Evolutionary conservation across 2,113 vertebrate genomes (phyloP).

Genomic region (Marcusenius ussheri): DNA sequence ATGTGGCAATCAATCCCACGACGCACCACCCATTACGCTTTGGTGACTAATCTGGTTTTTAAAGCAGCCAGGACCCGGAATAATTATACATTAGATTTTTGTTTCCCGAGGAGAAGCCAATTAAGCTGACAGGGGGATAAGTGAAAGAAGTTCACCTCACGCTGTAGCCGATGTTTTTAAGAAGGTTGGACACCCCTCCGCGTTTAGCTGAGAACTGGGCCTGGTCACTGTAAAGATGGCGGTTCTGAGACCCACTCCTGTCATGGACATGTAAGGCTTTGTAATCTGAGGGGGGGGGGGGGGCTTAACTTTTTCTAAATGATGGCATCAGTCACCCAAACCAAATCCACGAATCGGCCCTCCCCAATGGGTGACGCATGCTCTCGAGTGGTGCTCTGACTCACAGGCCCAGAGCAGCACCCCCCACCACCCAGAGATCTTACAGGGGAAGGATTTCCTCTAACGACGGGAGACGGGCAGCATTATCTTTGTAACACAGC

Average conservation of each 20-base stretch:
- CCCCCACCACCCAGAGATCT: neutral
- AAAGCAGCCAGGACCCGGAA: slow-evolving; percentile 35
- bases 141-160: slow-evolving; percentile 45
- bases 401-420: neutral
- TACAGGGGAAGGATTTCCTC: neutral
- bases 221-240: neutral
- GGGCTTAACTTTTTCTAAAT: neutral
- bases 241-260: neutral
- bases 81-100: slow-evolving; percentile 31
- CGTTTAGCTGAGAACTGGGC: neutral
- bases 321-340: slow-evolving; percentile 5
- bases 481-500: neutral
- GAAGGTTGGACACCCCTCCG: slow-evolving; percentile 18
- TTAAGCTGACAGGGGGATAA: slow-evolving; percentile 38
- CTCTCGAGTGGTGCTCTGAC: neutral
- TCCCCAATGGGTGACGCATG: neutral
- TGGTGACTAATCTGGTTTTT: slow-evolving; percentile 12
- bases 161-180: slow-evolving; percentile 37
- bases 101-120: slow-evolving; percentile 47
- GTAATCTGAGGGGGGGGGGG: neutral
- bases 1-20: neutral
- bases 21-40: slow-evolving; percentile 10
- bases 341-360: neutral
- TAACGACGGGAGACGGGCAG: neutral
- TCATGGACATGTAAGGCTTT: neutral